These are phyloP conservation scores for Falcaria lacertinaria DNA, from an alignment of 2,888 invertebrate species.

Conservation along the genomic window DNA sequence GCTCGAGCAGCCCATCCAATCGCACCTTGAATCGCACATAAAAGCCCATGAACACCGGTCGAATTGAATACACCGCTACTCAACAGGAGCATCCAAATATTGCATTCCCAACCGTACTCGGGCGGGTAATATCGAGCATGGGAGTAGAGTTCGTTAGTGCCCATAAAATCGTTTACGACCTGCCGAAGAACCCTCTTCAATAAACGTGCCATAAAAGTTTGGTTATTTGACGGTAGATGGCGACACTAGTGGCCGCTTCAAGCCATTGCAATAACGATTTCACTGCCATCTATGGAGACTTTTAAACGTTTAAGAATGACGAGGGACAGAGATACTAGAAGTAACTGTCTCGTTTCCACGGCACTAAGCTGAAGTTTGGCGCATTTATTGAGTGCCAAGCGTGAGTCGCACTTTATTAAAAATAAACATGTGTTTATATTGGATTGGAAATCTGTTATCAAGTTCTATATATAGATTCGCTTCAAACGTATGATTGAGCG, in stretches of 20 bases:
- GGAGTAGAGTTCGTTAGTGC: conserved; percentile 74
- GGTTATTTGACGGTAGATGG: conserved; percentile 76
- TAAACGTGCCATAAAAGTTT: conserved; percentile 78
- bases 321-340: conserved; percentile 35
- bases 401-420: conserved; percentile 13
- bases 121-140: conserved; percentile 74
- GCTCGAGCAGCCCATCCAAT: conserved; percentile 78
- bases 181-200: conserved; percentile 79
- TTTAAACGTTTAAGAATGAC: conserved; percentile 64
- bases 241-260: conserved; percentile 74
- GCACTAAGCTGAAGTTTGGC: conserved; percentile 41
- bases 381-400: conserved; percentile 26
- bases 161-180: conserved; percentile 79
- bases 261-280: conserved; percentile 71
- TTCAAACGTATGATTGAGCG: no score
- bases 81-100: conserved; percentile 72
- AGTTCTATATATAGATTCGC: neutral
- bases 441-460: neutral
- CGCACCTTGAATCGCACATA: conserved; percentile 80
- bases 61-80: conserved; percentile 73
- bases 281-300: conserved; percentile 78
- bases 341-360: conserved; percentile 30
- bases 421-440: neutral
- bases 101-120: conserved; percentile 70
- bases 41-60: conserved; percentile 75